Evolutionary conservation across 1,140 invertebrate genomes (phyloP), one percentile per base, ranked within the genome.

Genomic region (Orussus abietinus): DNA sequence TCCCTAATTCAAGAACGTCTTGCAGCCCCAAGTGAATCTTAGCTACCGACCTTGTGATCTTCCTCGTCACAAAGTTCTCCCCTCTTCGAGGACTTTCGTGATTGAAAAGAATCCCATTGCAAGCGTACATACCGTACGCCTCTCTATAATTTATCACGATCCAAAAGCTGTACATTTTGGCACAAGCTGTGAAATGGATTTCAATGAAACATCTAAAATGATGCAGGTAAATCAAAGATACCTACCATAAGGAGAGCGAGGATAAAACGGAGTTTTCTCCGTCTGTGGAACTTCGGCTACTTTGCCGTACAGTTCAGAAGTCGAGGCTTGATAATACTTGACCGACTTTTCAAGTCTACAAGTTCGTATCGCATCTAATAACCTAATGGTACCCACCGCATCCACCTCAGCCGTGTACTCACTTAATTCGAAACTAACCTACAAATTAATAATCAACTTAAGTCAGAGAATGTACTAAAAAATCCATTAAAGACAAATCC

Each of bases 351-450:
- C 85, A 20, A 98, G 73, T 5, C 86, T 84, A 64, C 92, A 96
- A 0, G 92, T 96, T 53, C 93, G 77, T 38, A 99, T 91, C 0
- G 97, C 97, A 69, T 99, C 96, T 30, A 99, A 73, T 9, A 99
- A 72, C 49, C 96, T 76, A 4, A 99, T 76, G 0, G 95, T 97
- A 7, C 97, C 97, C n/a, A 99, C 80, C 4, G 88, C 97, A 75
- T 99, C 96, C 6, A 99, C 96, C 79, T 98, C 95, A 0, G 96
- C 95, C 3, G 97, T 99, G 59, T 99, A 99, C 75, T 99, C 96
- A 55, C 92, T 95, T 47, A 99, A 75, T 64, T 99, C 96, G 69
- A 99, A 99, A 0, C 89, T 92, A 18, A 91, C 84, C 86, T 90
- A 51, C 29, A 55, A 35, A 43, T 35, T 34, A 44, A 32, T 29